phyloP scores from a whole-genome alignment of 2,797 vertebrate species.

The Cyclura pinguis region DNA sequence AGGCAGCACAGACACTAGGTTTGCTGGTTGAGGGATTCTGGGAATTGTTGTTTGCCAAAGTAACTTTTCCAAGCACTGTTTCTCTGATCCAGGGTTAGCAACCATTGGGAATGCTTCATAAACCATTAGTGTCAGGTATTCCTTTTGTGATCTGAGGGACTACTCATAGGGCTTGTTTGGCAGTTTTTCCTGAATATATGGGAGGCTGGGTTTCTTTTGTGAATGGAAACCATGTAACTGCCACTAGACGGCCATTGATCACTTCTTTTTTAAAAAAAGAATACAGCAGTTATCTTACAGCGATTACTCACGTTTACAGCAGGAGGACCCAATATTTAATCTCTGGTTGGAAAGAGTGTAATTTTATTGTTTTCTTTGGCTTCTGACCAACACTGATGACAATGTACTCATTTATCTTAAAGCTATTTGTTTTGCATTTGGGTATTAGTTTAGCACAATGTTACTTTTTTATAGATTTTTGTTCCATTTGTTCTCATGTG shows the following conservation, averaged over 20 bases:
- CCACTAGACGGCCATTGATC: constrained; percentile 32
- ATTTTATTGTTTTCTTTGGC: constrained; percentile 33
- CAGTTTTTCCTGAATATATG: background rate
- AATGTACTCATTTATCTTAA: background rate
- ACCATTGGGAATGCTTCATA: background rate
- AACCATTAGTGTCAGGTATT: background rate
- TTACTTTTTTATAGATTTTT: background rate
- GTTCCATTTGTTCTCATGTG: background rate
- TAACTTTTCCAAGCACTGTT: background rate
- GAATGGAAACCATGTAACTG: constrained; percentile 24
- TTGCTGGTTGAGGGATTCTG: too few relatives aligned
- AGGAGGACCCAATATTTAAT: constrained; percentile 14
- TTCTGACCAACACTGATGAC: background rate
- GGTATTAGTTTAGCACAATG: background rate
- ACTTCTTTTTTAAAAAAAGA: constrained; percentile 11
- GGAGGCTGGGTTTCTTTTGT: background rate
- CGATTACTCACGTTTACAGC: constrained; percentile 25
- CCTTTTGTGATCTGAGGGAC: background rate
- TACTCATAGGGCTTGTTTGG: background rate
- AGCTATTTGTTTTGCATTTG: constrained; percentile 26
- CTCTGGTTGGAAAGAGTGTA: constrained; percentile 2
- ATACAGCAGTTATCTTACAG: background rate
- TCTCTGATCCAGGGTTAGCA: background rate
- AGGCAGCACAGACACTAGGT: too few relatives aligned
- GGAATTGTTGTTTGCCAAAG: too few relatives aligned